These are phyloP conservation scores for Oxycera nigricornis DNA, from an alignment of 2,888 invertebrate species.

Conservation along the genomic window DNA sequence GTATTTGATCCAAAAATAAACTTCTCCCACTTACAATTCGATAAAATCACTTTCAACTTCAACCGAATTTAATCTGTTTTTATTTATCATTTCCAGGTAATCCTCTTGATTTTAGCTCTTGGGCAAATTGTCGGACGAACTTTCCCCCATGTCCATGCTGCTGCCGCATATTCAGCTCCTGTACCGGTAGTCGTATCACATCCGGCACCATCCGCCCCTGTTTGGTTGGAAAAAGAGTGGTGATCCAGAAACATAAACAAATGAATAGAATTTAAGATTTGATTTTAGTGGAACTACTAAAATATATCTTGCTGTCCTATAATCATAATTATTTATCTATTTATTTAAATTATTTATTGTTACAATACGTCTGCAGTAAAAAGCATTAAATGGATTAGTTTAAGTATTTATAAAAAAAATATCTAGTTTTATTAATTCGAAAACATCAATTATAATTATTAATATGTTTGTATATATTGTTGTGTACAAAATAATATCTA, in stretches of 20 bases:
- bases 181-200: slow-evolving; percentile 62
- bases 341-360: slow-evolving; percentile 3
- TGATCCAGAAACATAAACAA: slow-evolving; percentile 44
- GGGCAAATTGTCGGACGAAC: slow-evolving; percentile 64
- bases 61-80: too few species aligned
- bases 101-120: slow-evolving; percentile 67
- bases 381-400: not conserved
- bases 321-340: slow-evolving; percentile 25
- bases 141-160: slow-evolving; percentile 60
- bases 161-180: slow-evolving; percentile 62
- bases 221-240: slow-evolving; percentile 62
- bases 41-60: not conserved
- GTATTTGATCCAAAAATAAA: too few species aligned
- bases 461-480: too few species aligned
- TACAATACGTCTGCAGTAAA: not conserved
- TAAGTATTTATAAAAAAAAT: not conserved
- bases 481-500: slow-evolving; percentile 8
- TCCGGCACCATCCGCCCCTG: slow-evolving; percentile 58
- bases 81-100: slow-evolving; percentile 50
- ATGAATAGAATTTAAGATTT: not conserved
- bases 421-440: not conserved
- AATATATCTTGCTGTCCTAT: not conserved
- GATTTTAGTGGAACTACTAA: not conserved
- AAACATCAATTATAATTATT: not conserved
- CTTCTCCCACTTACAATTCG: too few species aligned